Conservation (phyloP, 2,888 invertebrate species). For the Tromatobia lineatoria region DNA sequence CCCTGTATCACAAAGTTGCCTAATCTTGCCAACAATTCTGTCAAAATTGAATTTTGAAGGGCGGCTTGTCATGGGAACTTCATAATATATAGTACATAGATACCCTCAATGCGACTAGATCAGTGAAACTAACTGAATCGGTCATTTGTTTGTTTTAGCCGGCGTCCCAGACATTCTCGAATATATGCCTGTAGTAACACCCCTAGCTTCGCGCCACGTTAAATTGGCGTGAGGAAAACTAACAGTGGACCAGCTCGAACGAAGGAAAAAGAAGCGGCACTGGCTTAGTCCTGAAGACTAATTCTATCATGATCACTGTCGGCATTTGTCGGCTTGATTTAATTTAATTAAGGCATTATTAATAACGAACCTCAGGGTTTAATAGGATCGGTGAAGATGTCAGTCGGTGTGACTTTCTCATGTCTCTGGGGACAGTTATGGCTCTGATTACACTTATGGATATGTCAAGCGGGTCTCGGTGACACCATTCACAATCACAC, state of each 20-base stretch:
- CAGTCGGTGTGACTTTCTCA: slow-evolving; percentile 73
- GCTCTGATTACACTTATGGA: slow-evolving; percentile 31
- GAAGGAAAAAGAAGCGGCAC: slow-evolving; percentile 72
- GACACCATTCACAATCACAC: slow-evolving; percentile 27
- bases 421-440: slow-evolving; percentile 13
- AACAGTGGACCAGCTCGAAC: slow-evolving; percentile 58
- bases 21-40: no score
- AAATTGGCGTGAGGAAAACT: slow-evolving; percentile 80
- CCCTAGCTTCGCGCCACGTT: slow-evolving; percentile 57
- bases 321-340: slow-evolving; percentile 80
- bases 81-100: neutral
- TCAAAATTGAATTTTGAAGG: no score
- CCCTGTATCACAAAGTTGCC: no score
- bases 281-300: slow-evolving; percentile 32
- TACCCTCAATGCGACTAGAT: slow-evolving; percentile 7
- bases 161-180: slow-evolving; percentile 42
- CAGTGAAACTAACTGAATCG: slow-evolving; percentile 1
- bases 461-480: slow-evolving; percentile 31
- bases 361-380: slow-evolving; percentile 78
- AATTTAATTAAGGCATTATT: slow-evolving; percentile 80
- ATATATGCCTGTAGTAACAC: slow-evolving; percentile 46
- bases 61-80: neutral
- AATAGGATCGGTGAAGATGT: slow-evolving; percentile 80
- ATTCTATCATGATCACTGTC: slow-evolving; percentile 60
- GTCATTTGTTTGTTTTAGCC: slow-evolving; percentile 13